These are phyloP conservation scores for Sminthurinus aureus DNA, from an alignment of 2,888 invertebrate species.

Conservation along the genomic window DNA sequence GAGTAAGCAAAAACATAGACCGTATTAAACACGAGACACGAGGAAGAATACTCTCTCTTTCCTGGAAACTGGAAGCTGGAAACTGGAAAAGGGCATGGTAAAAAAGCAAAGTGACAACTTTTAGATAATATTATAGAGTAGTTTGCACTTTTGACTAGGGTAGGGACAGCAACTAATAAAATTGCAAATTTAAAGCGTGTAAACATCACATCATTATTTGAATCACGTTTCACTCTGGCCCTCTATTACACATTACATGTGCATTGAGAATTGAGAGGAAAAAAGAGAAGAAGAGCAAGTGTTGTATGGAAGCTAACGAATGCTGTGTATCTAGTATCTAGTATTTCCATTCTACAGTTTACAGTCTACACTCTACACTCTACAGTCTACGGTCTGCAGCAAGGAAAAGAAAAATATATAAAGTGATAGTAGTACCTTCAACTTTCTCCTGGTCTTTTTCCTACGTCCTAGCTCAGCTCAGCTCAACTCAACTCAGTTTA, in stretches of 20 bases:
- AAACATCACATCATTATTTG: constrained; percentile 20
- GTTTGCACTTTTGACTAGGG: constrained; percentile 12
- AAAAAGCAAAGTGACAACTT: background rate
- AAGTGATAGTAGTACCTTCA: background rate
- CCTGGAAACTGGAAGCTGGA: background rate
- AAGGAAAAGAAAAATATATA: too few species aligned
- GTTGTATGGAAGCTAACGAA: background rate
- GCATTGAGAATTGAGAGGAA: background rate
- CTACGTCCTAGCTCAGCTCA: background rate
- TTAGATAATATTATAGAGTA: constrained; percentile 14
- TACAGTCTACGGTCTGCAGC: too few species aligned
- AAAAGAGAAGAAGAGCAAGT: background rate
- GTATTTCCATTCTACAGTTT: too few species aligned
- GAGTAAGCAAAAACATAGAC: too few species aligned
- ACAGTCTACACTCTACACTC: too few species aligned
- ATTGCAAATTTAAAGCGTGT: constrained; percentile 22
- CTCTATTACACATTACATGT: background rate
- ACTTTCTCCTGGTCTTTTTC: background rate
- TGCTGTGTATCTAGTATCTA: too few species aligned
- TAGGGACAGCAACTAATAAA: constrained; percentile 9
- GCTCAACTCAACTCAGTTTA: too few species aligned
- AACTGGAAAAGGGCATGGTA: background rate
- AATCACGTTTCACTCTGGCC: background rate
- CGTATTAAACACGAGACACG: too few species aligned
- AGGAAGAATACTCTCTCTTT: background rate